Percentiles rank a stretch among this genome's conserved stretches.
phyloP scores from a whole-genome alignment of 2,797 vertebrate genomes.

The Sebastes baramenuke region DNA sequence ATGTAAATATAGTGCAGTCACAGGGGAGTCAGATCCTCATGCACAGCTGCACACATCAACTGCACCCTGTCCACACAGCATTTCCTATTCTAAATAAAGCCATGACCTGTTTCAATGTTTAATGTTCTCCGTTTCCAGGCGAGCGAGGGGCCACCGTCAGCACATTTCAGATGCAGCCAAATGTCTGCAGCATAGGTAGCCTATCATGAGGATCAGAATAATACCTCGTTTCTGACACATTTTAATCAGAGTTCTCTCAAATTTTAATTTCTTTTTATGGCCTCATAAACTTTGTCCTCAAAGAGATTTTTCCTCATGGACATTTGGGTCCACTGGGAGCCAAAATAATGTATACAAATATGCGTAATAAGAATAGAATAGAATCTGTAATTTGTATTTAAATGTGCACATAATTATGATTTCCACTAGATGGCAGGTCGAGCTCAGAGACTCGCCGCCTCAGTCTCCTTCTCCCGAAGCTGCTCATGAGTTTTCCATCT shows the following conservation, averaged over 20 bases:
- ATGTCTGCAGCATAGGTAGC: not conserved
- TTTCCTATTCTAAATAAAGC: slow-evolving; percentile 53
- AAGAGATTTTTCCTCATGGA: not conserved
- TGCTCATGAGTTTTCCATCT: slow-evolving; percentile 69
- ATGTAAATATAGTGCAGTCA: not conserved
- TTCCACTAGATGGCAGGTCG: slow-evolving; percentile 84
- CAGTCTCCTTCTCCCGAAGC: slow-evolving; percentile 8
- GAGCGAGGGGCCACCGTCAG: not conserved
- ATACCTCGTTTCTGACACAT: not conserved
- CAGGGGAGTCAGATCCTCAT: not conserved
- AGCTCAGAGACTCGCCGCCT: slow-evolving; percentile 43
- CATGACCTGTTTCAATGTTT: slow-evolving; percentile 50
- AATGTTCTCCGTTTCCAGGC: slow-evolving; percentile 3
- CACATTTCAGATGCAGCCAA: not conserved
- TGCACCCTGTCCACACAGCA: slow-evolving; percentile 44
- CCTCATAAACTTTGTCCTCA: not conserved
- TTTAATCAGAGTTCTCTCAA: not conserved
- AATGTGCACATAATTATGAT: not conserved
- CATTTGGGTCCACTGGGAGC: not conserved
- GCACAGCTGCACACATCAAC: slow-evolving; percentile 22
- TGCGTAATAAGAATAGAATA: too few relatives aligned
- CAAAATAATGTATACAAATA: not conserved
- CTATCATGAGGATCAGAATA: not conserved
- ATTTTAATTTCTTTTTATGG: not conserved
- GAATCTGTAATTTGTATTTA: not conserved